phyloP scores from a whole-genome alignment of 2,888 invertebrate genomes.

The Timema cristinae region DNA sequence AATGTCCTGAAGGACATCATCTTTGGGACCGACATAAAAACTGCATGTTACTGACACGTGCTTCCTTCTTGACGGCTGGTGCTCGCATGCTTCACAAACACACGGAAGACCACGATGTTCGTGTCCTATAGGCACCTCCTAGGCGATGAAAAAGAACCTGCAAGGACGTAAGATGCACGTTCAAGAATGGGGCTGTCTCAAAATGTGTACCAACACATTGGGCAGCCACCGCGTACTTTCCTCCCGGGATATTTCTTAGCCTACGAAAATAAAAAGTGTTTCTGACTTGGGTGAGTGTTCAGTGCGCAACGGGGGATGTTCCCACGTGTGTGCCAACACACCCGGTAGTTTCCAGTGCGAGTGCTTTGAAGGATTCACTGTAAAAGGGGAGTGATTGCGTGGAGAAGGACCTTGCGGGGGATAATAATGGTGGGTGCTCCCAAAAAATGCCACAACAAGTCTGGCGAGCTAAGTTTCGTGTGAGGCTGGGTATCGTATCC shows the following conservation, averaged over 20 bases:
- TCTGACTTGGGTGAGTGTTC: conserved; percentile 44
- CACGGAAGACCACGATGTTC: conserved; percentile 43
- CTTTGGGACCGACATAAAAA: conserved; percentile 60
- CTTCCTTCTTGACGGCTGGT: conserved; percentile 39
- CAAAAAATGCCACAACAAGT: conserved; percentile 52
- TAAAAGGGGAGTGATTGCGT: conserved; percentile 41
- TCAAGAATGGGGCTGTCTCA: conserved; percentile 43
- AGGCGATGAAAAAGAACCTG: conserved; percentile 38
- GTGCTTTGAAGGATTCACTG: conserved; percentile 39
- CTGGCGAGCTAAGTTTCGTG: conserved; percentile 46
- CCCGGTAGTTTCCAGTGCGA: conserved; percentile 36
- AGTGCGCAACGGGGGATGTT: conserved; percentile 47
- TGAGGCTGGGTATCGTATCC: conserved; percentile 40
- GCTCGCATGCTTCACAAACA: conserved; percentile 50
- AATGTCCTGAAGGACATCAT: conserved; percentile 75
- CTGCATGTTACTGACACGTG: conserved; percentile 39
- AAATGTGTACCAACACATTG: conserved; percentile 45
- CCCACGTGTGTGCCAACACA: conserved; percentile 44
- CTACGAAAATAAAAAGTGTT: conserved; percentile 34
- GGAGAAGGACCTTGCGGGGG: conserved; percentile 47
- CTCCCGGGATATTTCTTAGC: conserved; percentile 40
- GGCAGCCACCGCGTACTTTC: conserved; percentile 37
- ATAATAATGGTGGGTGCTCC: conserved; percentile 52
- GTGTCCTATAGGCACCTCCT: conserved; percentile 46
- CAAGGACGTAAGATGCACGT: conserved; percentile 31